Conservation (phyloP, 2,797 vertebrate species). For the Diglossa cyanea region DNA sequence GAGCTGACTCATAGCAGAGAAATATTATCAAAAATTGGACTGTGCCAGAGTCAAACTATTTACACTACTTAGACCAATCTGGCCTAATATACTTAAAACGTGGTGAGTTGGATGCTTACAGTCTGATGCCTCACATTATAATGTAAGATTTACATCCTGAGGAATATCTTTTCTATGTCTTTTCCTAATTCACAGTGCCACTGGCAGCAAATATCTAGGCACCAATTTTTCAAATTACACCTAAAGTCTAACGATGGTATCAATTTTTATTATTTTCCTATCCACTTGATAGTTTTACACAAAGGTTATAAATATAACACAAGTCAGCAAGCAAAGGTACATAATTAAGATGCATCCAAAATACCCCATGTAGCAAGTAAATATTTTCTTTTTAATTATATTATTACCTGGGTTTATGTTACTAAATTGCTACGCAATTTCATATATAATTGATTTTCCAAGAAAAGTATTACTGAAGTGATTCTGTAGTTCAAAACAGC, state of each 20-base stretch:
- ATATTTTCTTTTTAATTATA: slow-evolving; percentile 82
- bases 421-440: slow-evolving; percentile 77
- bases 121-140: background rate
- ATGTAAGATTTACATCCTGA: background rate
- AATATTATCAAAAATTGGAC: background rate
- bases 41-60: background rate
- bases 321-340: slow-evolving; percentile 64
- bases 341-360: slow-evolving; percentile 75
- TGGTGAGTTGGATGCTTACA: background rate
- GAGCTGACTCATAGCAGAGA: background rate
- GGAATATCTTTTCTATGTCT: slow-evolving; percentile 29
- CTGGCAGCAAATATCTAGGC: slow-evolving; percentile 58
- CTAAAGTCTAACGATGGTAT: slow-evolving; percentile 63
- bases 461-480: slow-evolving; percentile 66
- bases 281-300: slow-evolving; percentile 53
- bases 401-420: slow-evolving; percentile 78
- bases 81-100: background rate
- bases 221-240: slow-evolving; percentile 73
- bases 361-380: slow-evolving; percentile 67
- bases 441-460: slow-evolving; percentile 77
- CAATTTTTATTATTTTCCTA: slow-evolving; percentile 72
- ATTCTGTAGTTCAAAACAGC: slow-evolving; percentile 63
- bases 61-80: background rate
- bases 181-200: slow-evolving; percentile 50
- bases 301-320: slow-evolving; percentile 70